Conservation (phyloP, 2,113 vertebrate genomes). For the Poeciliopsis occidentalis region DNA sequence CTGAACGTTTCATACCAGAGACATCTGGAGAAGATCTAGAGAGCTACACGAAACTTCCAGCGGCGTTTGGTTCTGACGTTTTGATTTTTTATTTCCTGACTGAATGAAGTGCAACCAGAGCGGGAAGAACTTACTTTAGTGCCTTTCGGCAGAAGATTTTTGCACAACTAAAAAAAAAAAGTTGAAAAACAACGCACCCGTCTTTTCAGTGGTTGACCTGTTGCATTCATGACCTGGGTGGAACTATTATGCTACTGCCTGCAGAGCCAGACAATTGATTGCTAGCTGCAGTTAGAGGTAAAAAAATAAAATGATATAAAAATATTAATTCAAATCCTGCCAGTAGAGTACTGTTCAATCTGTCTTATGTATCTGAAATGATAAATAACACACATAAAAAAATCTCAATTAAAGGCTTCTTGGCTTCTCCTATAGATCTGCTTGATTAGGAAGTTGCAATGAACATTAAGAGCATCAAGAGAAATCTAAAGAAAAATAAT, state of each 20-base stretch:
- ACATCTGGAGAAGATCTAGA: conserved; percentile 3
- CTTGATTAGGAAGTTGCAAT: neutral
- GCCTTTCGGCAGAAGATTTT: conserved; percentile 13
- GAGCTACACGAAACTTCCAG: neutral
- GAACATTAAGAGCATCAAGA: neutral
- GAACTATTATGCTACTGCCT: neutral
- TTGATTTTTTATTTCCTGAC: neutral
- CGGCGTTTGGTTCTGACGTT: neutral
- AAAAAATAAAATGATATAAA: neutral
- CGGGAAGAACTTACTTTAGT: neutral
- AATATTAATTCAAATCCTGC: neutral
- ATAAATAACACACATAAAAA: conserved; percentile 35
- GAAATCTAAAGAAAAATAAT: neutral
- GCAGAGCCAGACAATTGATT: neutral
- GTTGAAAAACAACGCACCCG: neutral
- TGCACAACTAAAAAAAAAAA: conserved; percentile 13
- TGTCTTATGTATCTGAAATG: conserved; percentile 4
- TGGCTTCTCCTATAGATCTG: too few relatives aligned
- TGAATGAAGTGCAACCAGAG: neutral
- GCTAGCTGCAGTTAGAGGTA: neutral
- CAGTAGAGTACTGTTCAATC: neutral
- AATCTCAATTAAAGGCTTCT: conserved; percentile 3
- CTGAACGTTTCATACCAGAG: neutral
- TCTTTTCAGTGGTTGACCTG: conserved; percentile 18
- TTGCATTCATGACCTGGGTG: neutral